These are phyloP conservation scores for Carterocephalus palaemon DNA, from an alignment of 2,888 invertebrate genomes.

Conservation along the genomic window DNA sequence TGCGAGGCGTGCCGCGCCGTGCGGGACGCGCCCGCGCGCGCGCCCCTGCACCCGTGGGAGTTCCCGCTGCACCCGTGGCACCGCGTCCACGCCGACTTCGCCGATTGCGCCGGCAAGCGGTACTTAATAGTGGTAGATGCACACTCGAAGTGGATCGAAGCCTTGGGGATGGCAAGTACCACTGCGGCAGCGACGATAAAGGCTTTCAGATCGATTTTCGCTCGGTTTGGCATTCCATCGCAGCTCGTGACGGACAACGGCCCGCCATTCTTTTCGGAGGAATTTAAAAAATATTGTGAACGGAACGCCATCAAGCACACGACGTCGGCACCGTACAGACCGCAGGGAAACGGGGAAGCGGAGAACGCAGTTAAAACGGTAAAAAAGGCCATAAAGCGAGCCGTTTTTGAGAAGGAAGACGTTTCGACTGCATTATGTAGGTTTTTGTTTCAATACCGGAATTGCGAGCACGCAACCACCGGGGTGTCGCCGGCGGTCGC, in stretches of 20 bases:
- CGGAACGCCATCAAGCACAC: conserved; percentile 27
- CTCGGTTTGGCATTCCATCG: conserved; percentile 28
- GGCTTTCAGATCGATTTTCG: conserved; percentile 26
- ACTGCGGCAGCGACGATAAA: conserved; percentile 13
- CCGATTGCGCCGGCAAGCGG: conserved; percentile 9
- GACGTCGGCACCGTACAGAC: conserved; percentile 27
- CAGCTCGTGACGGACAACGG: conserved; percentile 31
- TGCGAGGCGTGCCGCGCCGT: conserved; percentile 1
- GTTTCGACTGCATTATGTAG: background rate
- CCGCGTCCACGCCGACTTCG: conserved; percentile 1
- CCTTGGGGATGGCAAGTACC: conserved; percentile 22
- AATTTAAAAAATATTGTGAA: conserved; percentile 26
- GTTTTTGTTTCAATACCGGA: conserved; percentile 30
- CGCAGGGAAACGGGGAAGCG: conserved; percentile 29
- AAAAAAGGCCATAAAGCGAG: conserved; percentile 24
- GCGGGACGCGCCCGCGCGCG: background rate
- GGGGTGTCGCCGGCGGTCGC: conserved; percentile 30
- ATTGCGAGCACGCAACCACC: conserved; percentile 28
- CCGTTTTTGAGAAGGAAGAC: conserved; percentile 5
- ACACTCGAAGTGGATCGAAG: conserved; percentile 34
- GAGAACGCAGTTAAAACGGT: conserved; percentile 29
- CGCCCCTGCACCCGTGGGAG: conserved; percentile 3
- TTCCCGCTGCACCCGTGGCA: background rate
- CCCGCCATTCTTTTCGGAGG: conserved; percentile 28
- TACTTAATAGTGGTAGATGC: conserved; percentile 32